Conservation (phyloP, 2,797 vertebrate species). For the Emys orbicularis region DNA sequence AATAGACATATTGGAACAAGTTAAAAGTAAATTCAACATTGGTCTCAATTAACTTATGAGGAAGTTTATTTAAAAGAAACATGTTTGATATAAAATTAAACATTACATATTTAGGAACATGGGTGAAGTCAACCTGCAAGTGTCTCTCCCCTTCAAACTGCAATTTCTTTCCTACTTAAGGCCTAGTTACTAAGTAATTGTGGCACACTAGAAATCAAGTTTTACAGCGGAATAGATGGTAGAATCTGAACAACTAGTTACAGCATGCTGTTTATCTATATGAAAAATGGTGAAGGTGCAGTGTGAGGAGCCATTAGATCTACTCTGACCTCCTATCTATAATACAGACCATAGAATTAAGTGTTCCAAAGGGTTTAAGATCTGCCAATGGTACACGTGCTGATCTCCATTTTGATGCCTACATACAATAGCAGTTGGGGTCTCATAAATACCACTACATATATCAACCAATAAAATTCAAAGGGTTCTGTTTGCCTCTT, state of each 20-base stretch:
- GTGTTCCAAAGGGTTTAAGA: neutral
- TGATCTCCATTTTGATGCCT: neutral
- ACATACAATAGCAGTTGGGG: neutral
- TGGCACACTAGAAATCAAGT: neutral
- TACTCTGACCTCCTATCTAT: neutral
- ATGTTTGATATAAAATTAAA: neutral
- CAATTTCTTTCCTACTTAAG: neutral
- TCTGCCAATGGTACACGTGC: neutral
- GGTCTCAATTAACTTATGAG: neutral
- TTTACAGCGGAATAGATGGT: neutral
- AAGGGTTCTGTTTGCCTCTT: neutral
- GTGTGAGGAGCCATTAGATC: neutral
- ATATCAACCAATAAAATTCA: neutral
- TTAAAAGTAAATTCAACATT: neutral
- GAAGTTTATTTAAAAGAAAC: neutral
- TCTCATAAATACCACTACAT: neutral
- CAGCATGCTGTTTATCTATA: neutral
- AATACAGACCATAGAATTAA: neutral
- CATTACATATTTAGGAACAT: neutral
- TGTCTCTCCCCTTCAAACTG: neutral
- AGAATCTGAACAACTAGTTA: neutral
- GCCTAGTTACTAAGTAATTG: neutral
- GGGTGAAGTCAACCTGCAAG: neutral
- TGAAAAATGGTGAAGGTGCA: neutral
- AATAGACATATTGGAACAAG: neutral